Evolutionary conservation across 2,113 vertebrate genomes (phyloP).

Genomic region (Solea senegalensis): DNA sequence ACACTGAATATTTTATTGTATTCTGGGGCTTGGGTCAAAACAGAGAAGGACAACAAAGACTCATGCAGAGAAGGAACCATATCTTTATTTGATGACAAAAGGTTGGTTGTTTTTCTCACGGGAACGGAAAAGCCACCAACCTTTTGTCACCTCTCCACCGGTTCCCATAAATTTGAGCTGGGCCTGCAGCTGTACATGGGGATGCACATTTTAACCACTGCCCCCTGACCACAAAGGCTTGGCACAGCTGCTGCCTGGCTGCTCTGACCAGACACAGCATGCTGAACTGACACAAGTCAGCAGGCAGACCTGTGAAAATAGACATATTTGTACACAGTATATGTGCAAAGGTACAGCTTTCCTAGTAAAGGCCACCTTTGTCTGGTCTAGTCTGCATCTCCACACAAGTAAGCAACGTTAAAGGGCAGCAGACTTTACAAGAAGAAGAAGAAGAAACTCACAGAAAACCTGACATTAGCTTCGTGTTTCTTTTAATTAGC

Average conservation of each 20-base stretch:
- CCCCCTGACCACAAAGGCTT: constrained; percentile 71
- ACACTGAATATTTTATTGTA: neutral
- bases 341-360: constrained; percentile 22
- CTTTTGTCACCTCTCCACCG: constrained; percentile 85
- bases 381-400: no score
- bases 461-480: neutral
- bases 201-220: constrained; percentile 74
- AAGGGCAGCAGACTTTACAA: no score
- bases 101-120: constrained; percentile 83
- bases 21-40: no score
- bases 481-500: constrained; percentile 1
- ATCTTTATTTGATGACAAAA: constrained; percentile 77
- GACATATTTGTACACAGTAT: constrained; percentile 34
- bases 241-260: constrained; percentile 79
- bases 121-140: constrained; percentile 85
- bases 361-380: constrained; percentile 7
- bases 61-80: constrained; percentile 19
- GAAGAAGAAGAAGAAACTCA: no score
- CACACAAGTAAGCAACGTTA: no score
- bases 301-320: constrained; percentile 74
- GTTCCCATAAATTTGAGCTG: constrained; percentile 68
- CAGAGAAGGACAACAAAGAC: constrained; percentile 1
- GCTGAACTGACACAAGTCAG: constrained; percentile 69
- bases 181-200: constrained; percentile 64
- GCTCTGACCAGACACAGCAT: constrained; percentile 83